These are phyloP conservation scores for Sebastes aleutianus DNA, from an alignment of 2,797 vertebrate genomes.

Conservation along the genomic window DNA sequence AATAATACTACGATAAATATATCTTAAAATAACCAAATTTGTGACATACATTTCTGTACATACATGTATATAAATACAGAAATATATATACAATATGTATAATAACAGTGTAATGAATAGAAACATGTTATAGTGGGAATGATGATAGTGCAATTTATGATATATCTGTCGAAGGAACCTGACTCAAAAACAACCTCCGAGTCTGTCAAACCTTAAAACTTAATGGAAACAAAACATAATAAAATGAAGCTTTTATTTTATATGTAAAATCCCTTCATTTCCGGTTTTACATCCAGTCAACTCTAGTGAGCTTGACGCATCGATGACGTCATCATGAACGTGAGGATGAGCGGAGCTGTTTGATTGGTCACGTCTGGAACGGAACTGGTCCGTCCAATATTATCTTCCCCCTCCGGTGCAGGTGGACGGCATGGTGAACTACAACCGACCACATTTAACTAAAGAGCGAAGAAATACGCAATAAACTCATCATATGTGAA, in stretches of 20 bases:
- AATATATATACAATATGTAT: no score
- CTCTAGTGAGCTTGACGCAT: background rate
- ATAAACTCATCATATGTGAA: fast-evolving
- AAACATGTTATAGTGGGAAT: no score
- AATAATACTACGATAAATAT: no score
- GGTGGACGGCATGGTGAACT: fast-evolving
- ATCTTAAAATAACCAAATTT: no score
- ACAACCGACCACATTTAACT: fast-evolving
- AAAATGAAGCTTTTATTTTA: background rate
- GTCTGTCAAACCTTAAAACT: no score
- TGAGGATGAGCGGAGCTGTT: background rate
- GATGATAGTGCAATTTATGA: no score
- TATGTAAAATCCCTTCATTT: fast-evolving
- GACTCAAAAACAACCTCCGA: no score
- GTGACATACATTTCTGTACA: no score
- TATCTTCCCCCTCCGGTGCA: slow-evolving; percentile 51
- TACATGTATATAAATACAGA: no score
- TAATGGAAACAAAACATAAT: no score
- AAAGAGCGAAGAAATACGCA: fast-evolving
- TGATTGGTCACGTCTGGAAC: slow-evolving; percentile 8
- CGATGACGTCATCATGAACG: background rate
- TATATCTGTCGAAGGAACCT: no score
- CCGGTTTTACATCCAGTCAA: background rate
- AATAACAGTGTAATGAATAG: no score
- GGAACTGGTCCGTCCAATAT: slow-evolving; percentile 62